Conservation (phyloP, 2,888 invertebrate genomes). For the Diogma glabrata region DNA sequence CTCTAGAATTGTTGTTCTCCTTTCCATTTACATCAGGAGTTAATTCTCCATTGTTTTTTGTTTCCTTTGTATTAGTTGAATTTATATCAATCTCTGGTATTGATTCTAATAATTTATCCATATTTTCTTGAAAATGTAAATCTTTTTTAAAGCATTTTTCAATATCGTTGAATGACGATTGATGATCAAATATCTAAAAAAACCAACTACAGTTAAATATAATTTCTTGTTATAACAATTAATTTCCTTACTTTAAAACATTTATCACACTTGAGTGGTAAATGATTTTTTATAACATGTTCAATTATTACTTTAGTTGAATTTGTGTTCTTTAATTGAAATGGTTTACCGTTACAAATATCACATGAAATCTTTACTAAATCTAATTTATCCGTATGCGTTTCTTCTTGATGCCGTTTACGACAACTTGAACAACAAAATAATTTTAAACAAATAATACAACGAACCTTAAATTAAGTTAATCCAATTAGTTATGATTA, state of each 20-base stretch:
- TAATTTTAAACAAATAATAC: background rate
- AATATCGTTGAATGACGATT: too few species aligned
- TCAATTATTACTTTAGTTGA: background rate
- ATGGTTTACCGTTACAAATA: background rate
- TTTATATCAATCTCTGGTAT: conserved; percentile 1
- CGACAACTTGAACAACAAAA: conserved; percentile 3
- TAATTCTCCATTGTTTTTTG: conserved; percentile 16
- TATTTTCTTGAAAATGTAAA: too few species aligned
- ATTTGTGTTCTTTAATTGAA: background rate
- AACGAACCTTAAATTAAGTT: background rate
- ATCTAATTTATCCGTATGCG: background rate
- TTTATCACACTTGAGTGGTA: background rate
- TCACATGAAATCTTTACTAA: background rate
- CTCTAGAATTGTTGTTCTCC: too few species aligned
- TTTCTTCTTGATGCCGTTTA: background rate
- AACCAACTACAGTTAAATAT: background rate
- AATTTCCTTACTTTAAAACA: conserved; percentile 5
- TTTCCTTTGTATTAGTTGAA: conserved; percentile 5
- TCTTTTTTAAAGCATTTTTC: too few species aligned
- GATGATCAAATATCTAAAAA: too few species aligned
- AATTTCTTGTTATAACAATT: background rate
- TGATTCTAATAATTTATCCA: background rate
- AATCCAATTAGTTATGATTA: background rate
- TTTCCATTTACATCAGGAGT: conserved; percentile 30
- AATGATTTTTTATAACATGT: background rate